phyloP scores from a whole-genome alignment of 2,888 invertebrate genomes.

The Temnothorax unifasciatus region DNA sequence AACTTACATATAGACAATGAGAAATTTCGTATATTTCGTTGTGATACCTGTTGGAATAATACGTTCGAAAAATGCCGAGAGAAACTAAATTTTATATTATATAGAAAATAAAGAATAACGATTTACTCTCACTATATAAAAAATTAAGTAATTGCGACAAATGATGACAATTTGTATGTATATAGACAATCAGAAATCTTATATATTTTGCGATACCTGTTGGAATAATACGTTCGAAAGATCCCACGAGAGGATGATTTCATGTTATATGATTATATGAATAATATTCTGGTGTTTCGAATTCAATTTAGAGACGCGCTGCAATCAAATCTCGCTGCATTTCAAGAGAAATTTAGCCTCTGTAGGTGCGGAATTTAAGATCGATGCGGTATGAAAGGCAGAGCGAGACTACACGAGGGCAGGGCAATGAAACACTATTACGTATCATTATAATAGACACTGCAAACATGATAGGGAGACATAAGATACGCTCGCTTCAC shows the following conservation, averaged over 20 bases:
- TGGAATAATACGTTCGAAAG: not conserved
- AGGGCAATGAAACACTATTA: slow-evolving; percentile 29
- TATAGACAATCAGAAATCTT: not conserved
- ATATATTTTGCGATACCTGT: not conserved
- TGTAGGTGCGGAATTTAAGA: not conserved
- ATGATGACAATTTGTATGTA: not conserved
- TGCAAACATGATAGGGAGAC: slow-evolving; percentile 42
- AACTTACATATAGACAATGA: not conserved
- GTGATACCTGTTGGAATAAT: not conserved
- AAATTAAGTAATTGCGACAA: not conserved
- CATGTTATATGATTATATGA: not conserved
- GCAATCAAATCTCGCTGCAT: slow-evolving; percentile 7
- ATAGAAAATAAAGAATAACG: not conserved
- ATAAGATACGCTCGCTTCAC: slow-evolving; percentile 30
- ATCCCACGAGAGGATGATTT: not conserved
- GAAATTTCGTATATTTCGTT: not conserved
- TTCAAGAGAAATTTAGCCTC: not conserved
- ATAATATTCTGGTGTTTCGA: not conserved
- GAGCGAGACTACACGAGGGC: not conserved
- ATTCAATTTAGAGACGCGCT: not conserved
- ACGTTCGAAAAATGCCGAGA: not conserved
- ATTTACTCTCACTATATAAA: not conserved
- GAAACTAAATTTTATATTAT: no score
- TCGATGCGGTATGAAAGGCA: not conserved
- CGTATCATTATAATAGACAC: slow-evolving; percentile 54